phyloP scores from a whole-genome alignment of 2,113 vertebrate genomes.

The Chloroceryle aenea region DNA sequence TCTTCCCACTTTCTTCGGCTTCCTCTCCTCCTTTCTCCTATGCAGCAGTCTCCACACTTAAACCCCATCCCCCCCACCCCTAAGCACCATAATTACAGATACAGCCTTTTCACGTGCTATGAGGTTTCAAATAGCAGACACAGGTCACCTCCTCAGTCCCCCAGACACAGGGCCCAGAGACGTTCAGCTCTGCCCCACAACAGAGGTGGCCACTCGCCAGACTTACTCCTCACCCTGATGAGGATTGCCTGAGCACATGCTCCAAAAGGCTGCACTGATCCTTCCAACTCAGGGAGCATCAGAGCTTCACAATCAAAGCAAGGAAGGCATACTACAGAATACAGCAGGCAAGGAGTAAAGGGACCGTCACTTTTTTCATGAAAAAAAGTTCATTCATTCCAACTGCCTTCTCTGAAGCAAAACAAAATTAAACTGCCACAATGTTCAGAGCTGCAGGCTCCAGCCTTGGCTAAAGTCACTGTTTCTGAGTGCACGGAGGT shows the following conservation, averaged over 20 bases:
- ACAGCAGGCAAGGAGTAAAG: neutral
- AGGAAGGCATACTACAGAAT: neutral
- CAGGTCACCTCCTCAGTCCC: neutral
- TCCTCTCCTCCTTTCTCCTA: neutral
- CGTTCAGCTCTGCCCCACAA: accelerated
- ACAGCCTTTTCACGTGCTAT: neutral
- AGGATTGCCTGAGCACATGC: accelerated
- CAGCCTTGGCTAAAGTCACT: neutral
- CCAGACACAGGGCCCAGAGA: too few species aligned
- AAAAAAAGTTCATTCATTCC: neutral
- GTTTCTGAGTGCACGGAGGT: neutral
- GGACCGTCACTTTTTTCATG: neutral
- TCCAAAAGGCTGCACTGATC: neutral
- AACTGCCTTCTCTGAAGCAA: neutral
- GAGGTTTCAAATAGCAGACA: neutral
- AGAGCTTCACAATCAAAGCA: neutral
- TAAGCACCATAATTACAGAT: neutral
- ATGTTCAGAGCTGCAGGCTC: neutral
- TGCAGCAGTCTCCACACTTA: neutral
- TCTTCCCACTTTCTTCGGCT: neutral
- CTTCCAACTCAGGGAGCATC: neutral
- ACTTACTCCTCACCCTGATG: too few species aligned
- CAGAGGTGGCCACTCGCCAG: neutral
- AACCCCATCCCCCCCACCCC: neutral
- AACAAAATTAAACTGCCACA: neutral